A percentile compares a stretch with the other conserved stretches of the same genome.
Evolutionary conservation across 2,888 invertebrate species (phyloP).

Genomic region (Celastrina argiolus): DNA sequence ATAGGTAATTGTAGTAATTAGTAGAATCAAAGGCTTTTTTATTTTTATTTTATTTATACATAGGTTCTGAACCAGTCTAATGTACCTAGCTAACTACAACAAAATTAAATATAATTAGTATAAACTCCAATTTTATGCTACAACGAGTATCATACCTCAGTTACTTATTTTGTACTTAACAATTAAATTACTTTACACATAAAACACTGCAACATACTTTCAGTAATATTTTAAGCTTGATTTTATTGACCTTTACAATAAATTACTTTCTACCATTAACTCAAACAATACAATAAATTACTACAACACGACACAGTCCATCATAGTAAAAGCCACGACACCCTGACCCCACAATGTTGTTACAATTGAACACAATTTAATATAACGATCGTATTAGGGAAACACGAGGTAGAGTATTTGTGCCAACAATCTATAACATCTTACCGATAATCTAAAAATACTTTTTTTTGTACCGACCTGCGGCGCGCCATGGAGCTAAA

Average conservation of each 20-base stretch:
- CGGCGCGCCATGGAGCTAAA: constrained; percentile 68
- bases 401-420: constrained; percentile 40
- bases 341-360: constrained; percentile 22
- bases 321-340: not conserved
- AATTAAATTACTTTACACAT: not conserved
- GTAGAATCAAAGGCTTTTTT: too few species aligned
- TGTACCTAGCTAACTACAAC: too few species aligned
- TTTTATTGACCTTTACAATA: not conserved
- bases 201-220: not conserved
- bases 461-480: constrained; percentile 51
- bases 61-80: too few species aligned
- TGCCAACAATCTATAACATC: constrained; percentile 53
- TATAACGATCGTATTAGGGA: constrained; percentile 8
- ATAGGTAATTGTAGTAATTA: too few species aligned
- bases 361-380: constrained; percentile 27
- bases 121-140: too few species aligned
- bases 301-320: not conserved
- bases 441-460: constrained; percentile 57
- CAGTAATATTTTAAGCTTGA: not conserved
- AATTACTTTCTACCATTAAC: not conserved
- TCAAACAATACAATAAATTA: not conserved
- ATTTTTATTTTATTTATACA: too few species aligned
- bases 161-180: too few species aligned
- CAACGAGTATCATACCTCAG: too few species aligned
- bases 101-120: too few species aligned